Evolutionary conservation across 2,888 invertebrate species (phyloP), one percentile per base, ranked within the genome.

Genomic region (Oxytorus armatus): DNA sequence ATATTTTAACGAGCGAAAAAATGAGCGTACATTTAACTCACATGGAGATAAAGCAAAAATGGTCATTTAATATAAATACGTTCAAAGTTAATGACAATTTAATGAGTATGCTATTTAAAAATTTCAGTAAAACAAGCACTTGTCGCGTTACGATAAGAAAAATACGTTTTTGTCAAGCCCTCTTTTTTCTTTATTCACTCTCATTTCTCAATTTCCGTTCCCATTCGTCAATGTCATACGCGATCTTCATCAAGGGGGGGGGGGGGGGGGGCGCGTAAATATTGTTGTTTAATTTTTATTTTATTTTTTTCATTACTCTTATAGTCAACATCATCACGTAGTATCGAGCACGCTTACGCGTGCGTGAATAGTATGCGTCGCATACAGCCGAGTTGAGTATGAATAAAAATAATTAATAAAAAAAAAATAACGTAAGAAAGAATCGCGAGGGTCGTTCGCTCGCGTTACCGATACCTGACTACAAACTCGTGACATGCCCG

Each of bases 381-480:
- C 72, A 65, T n/a, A n/a, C 18, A 68, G 57, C 23, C 51, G 53
- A 51, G 29, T 18, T 23, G 57, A 59, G 73, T 61, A 68, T 23
- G 72, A 23, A 59, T n/a, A 18, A 59, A 29, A 70, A 33, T 51
- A n/a, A n/a, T n/a, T n/a, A n/a, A n/a, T 36, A 47, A 59, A 14
- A 55, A 74, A 23, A 69, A 68, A 42, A 44, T 23, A 4, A n/a
- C n/a, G n/a, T n/a, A n/a, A n/a, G n/a, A n/a, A n/a, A n/a, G n/a
- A n/a, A n/a, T n/a, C n/a, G 14, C 73, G 73, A 80, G 80, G 80
- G 80, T 80, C 80, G 63, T 77, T 80, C 77, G 70, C 79, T 70
- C 39, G 44, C 29, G 51, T 57, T 36, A 25, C 49, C 49, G 51
- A 51, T 66, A 21, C 49, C 14, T 23, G n/a, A 1, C 14, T 16